Evolutionary conservation across 1,140 invertebrate genomes (phyloP).

Genomic region (Gryon sp.): DNA sequence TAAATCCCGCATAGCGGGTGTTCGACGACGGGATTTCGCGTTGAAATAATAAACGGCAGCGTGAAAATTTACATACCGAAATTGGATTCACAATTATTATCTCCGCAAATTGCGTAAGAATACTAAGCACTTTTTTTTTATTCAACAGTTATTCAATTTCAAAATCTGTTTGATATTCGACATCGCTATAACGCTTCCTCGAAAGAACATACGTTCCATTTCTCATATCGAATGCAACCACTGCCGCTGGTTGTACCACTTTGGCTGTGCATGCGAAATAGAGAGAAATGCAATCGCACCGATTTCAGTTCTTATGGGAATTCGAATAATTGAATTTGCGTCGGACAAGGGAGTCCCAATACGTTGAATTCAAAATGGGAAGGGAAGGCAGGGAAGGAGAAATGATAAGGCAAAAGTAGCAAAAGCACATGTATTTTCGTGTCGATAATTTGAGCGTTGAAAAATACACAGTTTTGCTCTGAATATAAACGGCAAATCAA

Average conservation of each 20-base stretch:
- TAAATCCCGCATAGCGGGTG: neutral
- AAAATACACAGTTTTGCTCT: conserved; percentile 1
- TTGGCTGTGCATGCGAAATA: conserved; percentile 52
- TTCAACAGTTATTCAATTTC: conserved; percentile 53
- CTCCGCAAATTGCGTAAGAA: conserved; percentile 50
- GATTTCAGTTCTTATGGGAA: conserved; percentile 60
- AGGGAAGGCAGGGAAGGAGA: too few species aligned
- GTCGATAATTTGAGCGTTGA: too few species aligned
- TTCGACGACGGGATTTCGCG: conserved; percentile 11
- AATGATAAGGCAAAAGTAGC: too few species aligned
- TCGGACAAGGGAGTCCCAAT: conserved; percentile 19
- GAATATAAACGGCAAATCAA: conserved; percentile 38
- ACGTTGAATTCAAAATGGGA: conserved; percentile 54
- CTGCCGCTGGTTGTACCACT: conserved; percentile 12
- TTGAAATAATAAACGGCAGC: conserved; percentile 43
- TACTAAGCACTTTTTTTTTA: conserved; percentile 33
- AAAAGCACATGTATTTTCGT: too few species aligned
- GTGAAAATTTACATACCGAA: conserved; percentile 45
- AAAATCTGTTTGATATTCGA: conserved; percentile 62
- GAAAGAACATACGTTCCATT: conserved; percentile 52
- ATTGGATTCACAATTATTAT: conserved; percentile 58
- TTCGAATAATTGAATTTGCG: conserved; percentile 55
- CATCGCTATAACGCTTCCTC: conserved; percentile 48
- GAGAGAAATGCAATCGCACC: conserved; percentile 52
- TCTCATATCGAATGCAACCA: conserved; percentile 55